These are phyloP conservation scores for Philaenus spumarius DNA, from an alignment of 1,140 invertebrate species.

Conservation along the genomic window DNA sequence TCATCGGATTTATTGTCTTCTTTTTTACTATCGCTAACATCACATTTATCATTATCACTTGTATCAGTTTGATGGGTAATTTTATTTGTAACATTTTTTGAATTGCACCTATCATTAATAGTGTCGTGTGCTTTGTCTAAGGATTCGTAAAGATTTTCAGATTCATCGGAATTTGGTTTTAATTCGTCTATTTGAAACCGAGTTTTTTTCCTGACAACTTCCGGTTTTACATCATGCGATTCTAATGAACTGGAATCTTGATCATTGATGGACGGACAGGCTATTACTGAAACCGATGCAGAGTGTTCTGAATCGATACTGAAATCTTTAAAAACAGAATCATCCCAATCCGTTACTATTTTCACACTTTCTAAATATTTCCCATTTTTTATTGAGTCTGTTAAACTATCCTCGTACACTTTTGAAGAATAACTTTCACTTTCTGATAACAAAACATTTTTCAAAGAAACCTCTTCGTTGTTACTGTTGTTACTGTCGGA, in stretches of 20 bases:
- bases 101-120: background rate
- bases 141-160: background rate
- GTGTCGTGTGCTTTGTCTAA: background rate
- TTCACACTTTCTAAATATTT: slow-evolving; percentile 13
- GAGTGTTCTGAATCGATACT: background rate
- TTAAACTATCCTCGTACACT: no score
- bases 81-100: background rate
- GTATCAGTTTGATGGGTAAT: background rate
- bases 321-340: slow-evolving; percentile 5
- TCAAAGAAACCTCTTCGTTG: background rate
- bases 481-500: no score
- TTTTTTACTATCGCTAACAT: background rate
- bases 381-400: background rate
- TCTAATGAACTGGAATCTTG: slow-evolving; percentile 1
- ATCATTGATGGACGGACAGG: background rate
- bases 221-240: background rate
- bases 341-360: slow-evolving; percentile 14
- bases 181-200: slow-evolving; percentile 3
- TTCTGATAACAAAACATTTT: background rate
- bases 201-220: background rate
- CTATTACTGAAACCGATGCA: background rate
- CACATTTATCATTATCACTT: background rate
- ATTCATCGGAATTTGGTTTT: background rate
- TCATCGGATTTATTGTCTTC: background rate
- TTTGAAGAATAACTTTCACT: background rate